A percentile compares a stretch with the other conserved stretches of the same genome.
Evolutionary conservation across 2,888 invertebrate genomes (phyloP).

Genomic region (Lasioglossum leucozonium): DNA sequence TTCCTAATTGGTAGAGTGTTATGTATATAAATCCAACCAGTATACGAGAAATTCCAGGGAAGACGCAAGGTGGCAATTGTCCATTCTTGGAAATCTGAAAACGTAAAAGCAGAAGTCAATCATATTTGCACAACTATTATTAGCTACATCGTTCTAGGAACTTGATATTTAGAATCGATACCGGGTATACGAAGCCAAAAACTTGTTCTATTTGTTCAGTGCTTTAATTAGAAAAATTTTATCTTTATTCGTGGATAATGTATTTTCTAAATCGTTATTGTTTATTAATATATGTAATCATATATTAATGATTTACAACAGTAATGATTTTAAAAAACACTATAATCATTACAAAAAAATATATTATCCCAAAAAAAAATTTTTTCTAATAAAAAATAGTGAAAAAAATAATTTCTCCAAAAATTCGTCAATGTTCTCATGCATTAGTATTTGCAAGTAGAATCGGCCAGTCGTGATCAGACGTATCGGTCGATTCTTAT

Average conservation of each 20-base stretch:
- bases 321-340: not conserved
- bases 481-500: not conserved
- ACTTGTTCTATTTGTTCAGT: too few species aligned
- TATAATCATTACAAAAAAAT: not conserved
- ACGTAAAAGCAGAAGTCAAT: constrained; percentile 12
- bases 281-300: not conserved
- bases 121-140: not conserved
- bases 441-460: not conserved
- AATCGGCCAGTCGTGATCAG: not conserved
- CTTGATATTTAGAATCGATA: not conserved
- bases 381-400: not conserved
- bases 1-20: constrained; percentile 90
- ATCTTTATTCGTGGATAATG: too few species aligned
- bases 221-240: not conserved
- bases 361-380: not conserved
- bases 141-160: not conserved
- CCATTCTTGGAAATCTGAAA: constrained; percentile 62
- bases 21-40: constrained; percentile 90
- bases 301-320: not conserved
- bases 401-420: not conserved
- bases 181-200: not conserved
- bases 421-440: not conserved
- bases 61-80: constrained; percentile 83
- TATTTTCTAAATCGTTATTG: not conserved
- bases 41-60: constrained; percentile 87